phyloP scores from a whole-genome alignment of 2,888 invertebrate genomes.

The Miltochrista miniata region DNA sequence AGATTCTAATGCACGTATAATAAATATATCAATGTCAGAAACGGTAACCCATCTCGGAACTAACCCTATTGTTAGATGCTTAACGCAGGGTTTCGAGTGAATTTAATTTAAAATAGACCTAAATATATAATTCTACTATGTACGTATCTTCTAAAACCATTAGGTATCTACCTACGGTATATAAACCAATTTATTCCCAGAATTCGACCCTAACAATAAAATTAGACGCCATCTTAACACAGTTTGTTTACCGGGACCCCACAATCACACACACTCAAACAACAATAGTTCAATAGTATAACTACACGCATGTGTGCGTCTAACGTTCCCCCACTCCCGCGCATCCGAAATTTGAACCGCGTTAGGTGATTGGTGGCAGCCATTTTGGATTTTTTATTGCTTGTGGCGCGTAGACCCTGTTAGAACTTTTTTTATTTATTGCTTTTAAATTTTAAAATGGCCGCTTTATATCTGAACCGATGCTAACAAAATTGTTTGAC shows the following conservation, averaged over 20 bases:
- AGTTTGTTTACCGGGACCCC: conserved; percentile 16
- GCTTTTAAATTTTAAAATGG: conserved; percentile 25
- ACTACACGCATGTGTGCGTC: conserved; percentile 53
- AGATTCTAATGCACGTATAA: no score
- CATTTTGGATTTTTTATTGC: conserved; percentile 40
- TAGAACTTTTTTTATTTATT: conserved; percentile 31
- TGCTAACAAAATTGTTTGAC: no score
- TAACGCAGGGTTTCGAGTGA: no score
- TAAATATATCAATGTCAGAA: no score
- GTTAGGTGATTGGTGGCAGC: conserved; percentile 72
- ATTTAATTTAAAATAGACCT: no score
- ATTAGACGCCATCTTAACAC: conserved; percentile 11
- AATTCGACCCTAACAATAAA: background rate
- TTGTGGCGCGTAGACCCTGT: conserved; percentile 33
- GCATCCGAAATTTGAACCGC: conserved; percentile 74
- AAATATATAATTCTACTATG: no score
- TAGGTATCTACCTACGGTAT: no score
- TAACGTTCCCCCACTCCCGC: conserved; percentile 61
- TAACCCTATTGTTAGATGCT: no score
- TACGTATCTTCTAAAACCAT: no score
- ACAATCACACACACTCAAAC: conserved; percentile 15
- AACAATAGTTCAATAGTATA: background rate
- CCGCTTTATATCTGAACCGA: conserved; percentile 1
- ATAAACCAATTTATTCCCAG: no score
- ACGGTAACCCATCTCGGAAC: no score